phyloP scores from a whole-genome alignment of 2,113 vertebrate genomes.

The Dryoscopus gambensis region DNA sequence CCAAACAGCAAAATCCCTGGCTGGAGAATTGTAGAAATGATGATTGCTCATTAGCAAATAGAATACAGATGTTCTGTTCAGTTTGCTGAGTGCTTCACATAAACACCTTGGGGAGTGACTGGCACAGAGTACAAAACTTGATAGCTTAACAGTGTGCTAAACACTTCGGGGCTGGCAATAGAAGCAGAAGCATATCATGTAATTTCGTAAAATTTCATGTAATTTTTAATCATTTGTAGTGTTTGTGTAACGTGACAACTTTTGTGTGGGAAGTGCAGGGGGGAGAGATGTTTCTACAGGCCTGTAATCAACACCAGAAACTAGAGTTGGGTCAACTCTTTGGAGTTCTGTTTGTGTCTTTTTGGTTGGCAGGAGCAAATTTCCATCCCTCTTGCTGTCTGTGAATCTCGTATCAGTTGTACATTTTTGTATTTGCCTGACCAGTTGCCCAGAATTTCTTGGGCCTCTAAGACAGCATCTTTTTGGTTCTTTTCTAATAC shows the following conservation, averaged over 20 bases:
- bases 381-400: not conserved
- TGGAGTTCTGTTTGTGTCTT: not conserved
- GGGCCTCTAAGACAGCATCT: not conserved
- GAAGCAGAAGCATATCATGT: not conserved
- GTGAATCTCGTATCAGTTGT: accelerated
- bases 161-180: not conserved
- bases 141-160: not conserved
- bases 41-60: conserved; percentile 78
- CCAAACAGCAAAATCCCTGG: conserved; percentile 67
- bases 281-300: not conserved
- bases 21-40: conserved; percentile 75
- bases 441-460: not conserved
- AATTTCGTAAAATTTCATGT: conserved; percentile 31
- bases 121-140: conserved; percentile 39
- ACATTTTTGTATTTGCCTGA: not conserved
- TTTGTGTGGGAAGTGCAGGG: accelerated
- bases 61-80: conserved; percentile 78
- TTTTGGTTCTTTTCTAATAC: not conserved
- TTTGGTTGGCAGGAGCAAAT: not conserved
- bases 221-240: not conserved
- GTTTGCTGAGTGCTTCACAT: conserved; percentile 69
- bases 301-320: not conserved
- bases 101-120: conserved; percentile 69
- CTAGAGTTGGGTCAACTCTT: not conserved
- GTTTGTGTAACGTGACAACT: not conserved